phyloP scores from a whole-genome alignment of 1,140 invertebrate genomes.

The Hestina assimilis region DNA sequence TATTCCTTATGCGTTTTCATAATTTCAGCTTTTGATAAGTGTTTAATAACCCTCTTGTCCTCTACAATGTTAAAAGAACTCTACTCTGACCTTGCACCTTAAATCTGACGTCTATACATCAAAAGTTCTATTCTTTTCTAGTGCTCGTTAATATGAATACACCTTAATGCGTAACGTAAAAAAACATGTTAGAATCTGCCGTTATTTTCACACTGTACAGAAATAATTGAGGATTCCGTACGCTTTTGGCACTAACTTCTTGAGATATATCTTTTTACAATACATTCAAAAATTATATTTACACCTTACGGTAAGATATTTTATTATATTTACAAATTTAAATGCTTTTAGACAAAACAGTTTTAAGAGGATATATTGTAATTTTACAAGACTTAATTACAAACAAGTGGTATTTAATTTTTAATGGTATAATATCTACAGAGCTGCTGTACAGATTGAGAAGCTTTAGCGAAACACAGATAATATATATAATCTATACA shows the following conservation, averaged over 20 bases:
- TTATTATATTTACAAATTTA: constrained; percentile 36
- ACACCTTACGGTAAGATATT: constrained; percentile 67
- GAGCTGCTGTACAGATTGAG: constrained; percentile 34
- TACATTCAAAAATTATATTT: constrained; percentile 64
- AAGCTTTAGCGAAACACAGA: constrained; percentile 36
- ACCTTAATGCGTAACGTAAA: constrained; percentile 1
- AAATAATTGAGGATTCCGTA: constrained; percentile 51
- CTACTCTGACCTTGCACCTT: no score
- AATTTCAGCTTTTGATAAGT: no score
- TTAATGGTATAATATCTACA: constrained; percentile 31
- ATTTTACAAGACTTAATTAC: constrained; percentile 36
- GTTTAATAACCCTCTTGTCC: no score
- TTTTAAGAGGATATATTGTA: constrained; percentile 30
- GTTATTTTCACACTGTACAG: constrained; percentile 37
- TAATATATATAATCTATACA: constrained; percentile 14
- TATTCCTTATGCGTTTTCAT: no score
- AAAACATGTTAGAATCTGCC: constrained; percentile 27
- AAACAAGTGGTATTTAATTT: constrained; percentile 22
- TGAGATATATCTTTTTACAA: constrained; percentile 68
- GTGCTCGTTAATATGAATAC: not conserved
- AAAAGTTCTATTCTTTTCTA: no score
- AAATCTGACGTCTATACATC: no score
- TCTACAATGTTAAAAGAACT: no score
- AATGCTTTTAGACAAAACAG: constrained; percentile 38
- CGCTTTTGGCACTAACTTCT: constrained; percentile 75